These are phyloP conservation scores for Ptyas mucosa DNA, from an alignment of 2,113 vertebrate genomes.

Conservation along the genomic window DNA sequence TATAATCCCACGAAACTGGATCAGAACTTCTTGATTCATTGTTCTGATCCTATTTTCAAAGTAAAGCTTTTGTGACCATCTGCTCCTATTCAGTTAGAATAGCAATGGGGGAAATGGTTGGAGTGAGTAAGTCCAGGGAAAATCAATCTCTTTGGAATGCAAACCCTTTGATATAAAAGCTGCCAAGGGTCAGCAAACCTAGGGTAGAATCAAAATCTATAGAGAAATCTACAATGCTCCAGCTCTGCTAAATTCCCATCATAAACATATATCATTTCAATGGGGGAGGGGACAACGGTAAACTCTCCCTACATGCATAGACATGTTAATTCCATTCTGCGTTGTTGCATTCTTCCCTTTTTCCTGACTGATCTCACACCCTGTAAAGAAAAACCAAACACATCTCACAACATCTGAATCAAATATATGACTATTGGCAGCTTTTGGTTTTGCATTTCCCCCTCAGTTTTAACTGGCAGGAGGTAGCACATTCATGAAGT, in stretches of 20 bases:
- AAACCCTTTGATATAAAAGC: neutral
- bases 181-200: neutral
- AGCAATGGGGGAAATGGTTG: neutral
- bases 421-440: conserved; percentile 63
- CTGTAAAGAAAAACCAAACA: conserved; percentile 24
- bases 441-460: conserved; percentile 61
- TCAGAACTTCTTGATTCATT: conserved; percentile 32
- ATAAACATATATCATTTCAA: conserved; percentile 4
- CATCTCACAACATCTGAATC: conserved; percentile 63
- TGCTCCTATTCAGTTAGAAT: conserved; percentile 1
- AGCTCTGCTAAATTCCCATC: conserved; percentile 25
- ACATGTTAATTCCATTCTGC: neutral
- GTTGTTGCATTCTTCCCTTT: conserved; percentile 33
- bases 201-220: conserved; percentile 1
- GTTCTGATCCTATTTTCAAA: neutral
- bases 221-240: neutral
- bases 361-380: conserved; percentile 49
- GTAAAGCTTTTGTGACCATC: conserved; percentile 40
- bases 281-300: neutral
- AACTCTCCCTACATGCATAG: neutral
- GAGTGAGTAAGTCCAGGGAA: neutral
- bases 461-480: conserved; percentile 59
- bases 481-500: conserved; percentile 51
- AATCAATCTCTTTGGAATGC: neutral
- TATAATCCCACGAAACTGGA: neutral